These are phyloP conservation scores for Champsocephalus esox DNA, from an alignment of 2,797 vertebrate species.

Conservation along the genomic window DNA sequence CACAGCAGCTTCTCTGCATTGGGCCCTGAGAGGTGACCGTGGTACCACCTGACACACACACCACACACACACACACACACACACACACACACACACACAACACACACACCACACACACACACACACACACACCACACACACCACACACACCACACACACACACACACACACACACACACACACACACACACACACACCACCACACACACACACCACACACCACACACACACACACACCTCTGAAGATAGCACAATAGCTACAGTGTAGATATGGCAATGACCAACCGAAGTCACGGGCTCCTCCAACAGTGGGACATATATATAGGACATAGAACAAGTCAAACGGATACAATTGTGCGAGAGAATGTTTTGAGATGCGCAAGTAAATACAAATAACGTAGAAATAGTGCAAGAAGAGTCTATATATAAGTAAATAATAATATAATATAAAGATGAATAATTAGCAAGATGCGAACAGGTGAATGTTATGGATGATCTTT, in stretches of 20 bases:
- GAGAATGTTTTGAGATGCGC: too few relatives aligned
- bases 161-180: constrained; percentile 12
- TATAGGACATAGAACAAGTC: too few relatives aligned
- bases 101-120: constrained; percentile 4
- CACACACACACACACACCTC: constrained; percentile 3
- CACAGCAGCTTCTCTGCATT: constrained; percentile 92
- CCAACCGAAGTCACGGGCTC: too few relatives aligned
- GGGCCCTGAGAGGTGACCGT: constrained; percentile 93
- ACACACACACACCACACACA: constrained; percentile 9
- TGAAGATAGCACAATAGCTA: background rate
- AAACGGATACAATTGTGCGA: too few relatives aligned
- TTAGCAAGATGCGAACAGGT: too few relatives aligned
- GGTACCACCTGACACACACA: constrained; percentile 90
- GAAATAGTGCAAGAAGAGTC: too few relatives aligned
- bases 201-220: constrained; percentile 4
- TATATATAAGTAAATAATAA: too few relatives aligned
- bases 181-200: background rate
- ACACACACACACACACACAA: constrained; percentile 1
- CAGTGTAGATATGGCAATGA: too few relatives aligned
- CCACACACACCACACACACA: background rate
- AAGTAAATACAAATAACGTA: too few relatives aligned
- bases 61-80: constrained; percentile 1
- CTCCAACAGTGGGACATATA: too few relatives aligned
- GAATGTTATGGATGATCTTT: too few relatives aligned
- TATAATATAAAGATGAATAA: too few relatives aligned